Conservation (phyloP, 1,140 invertebrate genomes). For the Nasonia giraulti region DNA sequence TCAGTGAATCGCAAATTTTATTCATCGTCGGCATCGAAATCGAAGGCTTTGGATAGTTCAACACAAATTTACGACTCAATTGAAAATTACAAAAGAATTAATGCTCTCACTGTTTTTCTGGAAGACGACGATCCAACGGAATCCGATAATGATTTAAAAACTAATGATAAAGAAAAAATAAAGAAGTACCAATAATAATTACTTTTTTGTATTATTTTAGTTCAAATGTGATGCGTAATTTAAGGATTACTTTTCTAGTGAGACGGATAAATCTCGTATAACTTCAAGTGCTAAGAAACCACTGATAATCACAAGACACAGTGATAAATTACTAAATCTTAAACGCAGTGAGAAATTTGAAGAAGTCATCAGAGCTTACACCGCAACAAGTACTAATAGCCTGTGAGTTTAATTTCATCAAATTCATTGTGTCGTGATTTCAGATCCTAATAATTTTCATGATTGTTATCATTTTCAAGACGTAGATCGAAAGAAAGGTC, state of each 20-base stretch:
- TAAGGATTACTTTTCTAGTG: neutral
- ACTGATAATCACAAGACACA: neutral
- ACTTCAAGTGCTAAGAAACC: too few species aligned
- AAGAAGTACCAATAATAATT: slow-evolving; percentile 47
- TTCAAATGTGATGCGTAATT: neutral
- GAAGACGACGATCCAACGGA: slow-evolving; percentile 15
- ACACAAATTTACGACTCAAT: slow-evolving; percentile 38
- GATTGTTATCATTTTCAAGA: neutral
- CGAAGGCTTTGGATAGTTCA: slow-evolving; percentile 13
- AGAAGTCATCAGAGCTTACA: neutral
- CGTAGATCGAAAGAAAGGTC: neutral
- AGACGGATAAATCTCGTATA: too few species aligned
- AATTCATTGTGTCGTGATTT: neutral
- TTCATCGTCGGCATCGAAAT: slow-evolving; percentile 2
- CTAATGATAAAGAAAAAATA: slow-evolving; percentile 5
- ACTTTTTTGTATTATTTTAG: too few species aligned
- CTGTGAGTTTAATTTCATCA: neutral
- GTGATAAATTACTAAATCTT: neutral
- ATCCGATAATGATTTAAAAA: neutral
- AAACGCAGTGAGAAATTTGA: neutral
- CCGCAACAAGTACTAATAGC: neutral
- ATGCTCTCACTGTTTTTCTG: slow-evolving; percentile 48
- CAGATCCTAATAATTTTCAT: too few species aligned
- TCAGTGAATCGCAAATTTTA: neutral
- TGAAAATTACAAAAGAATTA: slow-evolving; percentile 50